These are phyloP conservation scores for Acrocephalus arundinaceus DNA, from an alignment of 2,113 vertebrate species.

Conservation along the genomic window DNA sequence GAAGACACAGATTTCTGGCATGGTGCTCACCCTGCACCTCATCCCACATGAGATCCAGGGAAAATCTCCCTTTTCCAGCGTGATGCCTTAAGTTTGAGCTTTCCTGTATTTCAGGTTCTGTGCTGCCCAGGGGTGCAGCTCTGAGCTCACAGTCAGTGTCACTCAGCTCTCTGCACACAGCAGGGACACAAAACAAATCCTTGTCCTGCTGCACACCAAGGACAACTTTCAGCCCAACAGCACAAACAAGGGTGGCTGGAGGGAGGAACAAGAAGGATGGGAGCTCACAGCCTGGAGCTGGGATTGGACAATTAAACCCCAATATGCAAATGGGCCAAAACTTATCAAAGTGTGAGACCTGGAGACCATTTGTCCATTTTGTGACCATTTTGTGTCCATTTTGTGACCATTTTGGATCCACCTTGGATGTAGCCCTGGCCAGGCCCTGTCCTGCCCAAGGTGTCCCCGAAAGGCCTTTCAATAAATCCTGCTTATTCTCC, in stretches of 20 bases:
- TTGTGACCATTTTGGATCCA: neutral
- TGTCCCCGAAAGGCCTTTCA: neutral
- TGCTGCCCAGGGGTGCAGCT: neutral
- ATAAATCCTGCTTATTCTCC: neutral
- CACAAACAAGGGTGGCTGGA: too few species aligned
- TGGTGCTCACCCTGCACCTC: neutral
- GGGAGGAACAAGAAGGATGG: too few species aligned
- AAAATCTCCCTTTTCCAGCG: neutral
- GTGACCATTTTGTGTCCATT: neutral
- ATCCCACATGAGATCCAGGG: accelerated
- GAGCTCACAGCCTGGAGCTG: neutral
- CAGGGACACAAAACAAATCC: too few species aligned
- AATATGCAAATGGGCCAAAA: neutral
- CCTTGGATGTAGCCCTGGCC: neutral
- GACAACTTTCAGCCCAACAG: too few species aligned
- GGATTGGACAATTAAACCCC: neutral
- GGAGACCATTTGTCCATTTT: neutral
- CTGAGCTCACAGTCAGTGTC: neutral
- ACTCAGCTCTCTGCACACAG: neutral
- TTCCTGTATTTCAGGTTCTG: neutral
- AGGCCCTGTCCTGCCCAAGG: neutral
- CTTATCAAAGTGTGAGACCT: neutral
- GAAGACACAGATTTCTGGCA: neutral
- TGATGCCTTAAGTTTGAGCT: neutral
- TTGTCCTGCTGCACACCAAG: too few species aligned